Base-by-base conservation (phyloP, 2,797 vertebrate genomes). In the Enteromius unitaeniatus region DNA sequence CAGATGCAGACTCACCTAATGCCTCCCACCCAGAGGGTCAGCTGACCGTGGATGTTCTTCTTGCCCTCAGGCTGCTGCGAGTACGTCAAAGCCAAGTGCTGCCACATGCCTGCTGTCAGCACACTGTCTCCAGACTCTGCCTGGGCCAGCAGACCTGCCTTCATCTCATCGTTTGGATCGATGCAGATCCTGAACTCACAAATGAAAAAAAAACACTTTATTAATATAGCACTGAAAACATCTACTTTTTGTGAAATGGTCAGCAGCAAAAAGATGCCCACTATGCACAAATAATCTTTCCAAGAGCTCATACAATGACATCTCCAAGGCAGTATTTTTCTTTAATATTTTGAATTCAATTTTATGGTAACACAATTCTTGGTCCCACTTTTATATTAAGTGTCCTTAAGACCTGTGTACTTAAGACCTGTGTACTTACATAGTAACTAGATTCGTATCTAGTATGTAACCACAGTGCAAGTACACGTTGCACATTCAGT, bases 91-190 rank as follows among this genome's bases (percentile, higher is more conserved):
- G 96, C 95, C 73, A 99, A 91, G 89, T 99, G 98, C 79, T 98
- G 97, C 98, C 98, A 99, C 45, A 85, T 94, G 79, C 95, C 96
- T 28, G 92, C 87, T 65, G 73, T 75, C 83, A 99, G 93, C 68
- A 96, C 75, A 13, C 94, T 96, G 73, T 95, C 95, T 37, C 92
- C 93, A 31, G 98, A 97, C 85, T 97, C 96, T 0, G 92, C 96
- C 92, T 99, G 98, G 1, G 97, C 97, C 89, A 99, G 92, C 49
- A 97, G 88, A 65, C 96, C 95, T 28, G 96, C 96, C 94, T 97
- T 98, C 85, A 94, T 94, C 72, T 99, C 98, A 76, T 99, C 98
- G 9, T 98, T 97, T 78, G 97, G 95, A 88, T 99, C 97, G 80
- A 97, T 92, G 78, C 97, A 99, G 84, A 99, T 94, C 86, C 98